phyloP scores from a whole-genome alignment of 1,140 invertebrate genomes.

The Sycophila sp. region DNA sequence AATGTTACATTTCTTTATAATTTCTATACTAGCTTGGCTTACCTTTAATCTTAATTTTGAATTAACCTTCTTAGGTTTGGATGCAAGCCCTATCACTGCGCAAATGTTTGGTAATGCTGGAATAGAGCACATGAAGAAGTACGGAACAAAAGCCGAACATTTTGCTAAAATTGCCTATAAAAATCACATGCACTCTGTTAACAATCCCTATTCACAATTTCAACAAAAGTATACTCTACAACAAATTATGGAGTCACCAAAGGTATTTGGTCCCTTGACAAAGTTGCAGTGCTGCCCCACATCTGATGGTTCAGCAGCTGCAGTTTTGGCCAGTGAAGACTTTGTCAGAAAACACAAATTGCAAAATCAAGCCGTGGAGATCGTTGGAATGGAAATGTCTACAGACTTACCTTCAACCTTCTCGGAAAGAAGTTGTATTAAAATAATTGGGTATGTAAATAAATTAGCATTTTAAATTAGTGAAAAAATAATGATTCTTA shows the following conservation, averaged over 20 bases:
- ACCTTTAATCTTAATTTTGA: too few species aligned
- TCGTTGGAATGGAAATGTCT: conserved; percentile 95
- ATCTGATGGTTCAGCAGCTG: conserved; percentile 94
- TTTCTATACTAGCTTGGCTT: conserved; percentile 17
- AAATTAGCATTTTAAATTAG: too few species aligned
- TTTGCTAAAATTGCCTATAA: conserved; percentile 98
- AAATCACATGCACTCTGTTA: conserved; percentile 95
- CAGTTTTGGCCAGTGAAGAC: conserved; percentile 88
- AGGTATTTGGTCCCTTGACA: conserved; percentile 89
- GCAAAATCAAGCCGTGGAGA: conserved; percentile 90
- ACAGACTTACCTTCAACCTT: conserved; percentile 92
- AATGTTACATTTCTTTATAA: neutral
- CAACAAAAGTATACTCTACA: conserved; percentile 89
- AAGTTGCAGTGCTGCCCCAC: conserved; percentile 98
- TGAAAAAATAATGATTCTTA: too few species aligned
- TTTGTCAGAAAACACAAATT: conserved; percentile 88
- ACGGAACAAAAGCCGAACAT: conserved; percentile 91
- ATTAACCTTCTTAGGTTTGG: conserved; percentile 67
- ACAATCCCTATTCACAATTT: conserved; percentile 97
- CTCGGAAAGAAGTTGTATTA: conserved; percentile 85
- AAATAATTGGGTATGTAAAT: conserved; percentile 72
- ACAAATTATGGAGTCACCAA: conserved; percentile 86
- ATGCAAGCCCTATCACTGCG: conserved; percentile 85
- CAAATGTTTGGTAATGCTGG: conserved; percentile 98
- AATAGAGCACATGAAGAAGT: conserved; percentile 96